Evolutionary conservation across 2,113 vertebrate genomes (phyloP).

Genomic region (Microcebus ravelobensis): DNA sequence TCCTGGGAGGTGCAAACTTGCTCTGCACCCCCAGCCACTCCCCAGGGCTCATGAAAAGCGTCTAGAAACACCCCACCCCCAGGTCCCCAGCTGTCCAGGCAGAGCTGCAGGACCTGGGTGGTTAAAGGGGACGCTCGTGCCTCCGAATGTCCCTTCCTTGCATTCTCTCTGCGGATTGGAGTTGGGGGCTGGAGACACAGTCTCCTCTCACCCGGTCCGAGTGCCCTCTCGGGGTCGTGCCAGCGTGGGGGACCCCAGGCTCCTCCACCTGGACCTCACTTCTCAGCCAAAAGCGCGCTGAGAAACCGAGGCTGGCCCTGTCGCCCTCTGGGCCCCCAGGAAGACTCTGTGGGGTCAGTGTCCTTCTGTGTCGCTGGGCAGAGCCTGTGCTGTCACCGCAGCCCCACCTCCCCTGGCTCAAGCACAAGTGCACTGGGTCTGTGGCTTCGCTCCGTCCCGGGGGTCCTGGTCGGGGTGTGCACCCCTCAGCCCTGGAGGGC

Average conservation of each 20-base stretch:
- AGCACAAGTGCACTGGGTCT: accelerated
- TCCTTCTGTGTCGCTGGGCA: accelerated
- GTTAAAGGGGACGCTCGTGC: accelerated
- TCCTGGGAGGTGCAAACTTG: accelerated
- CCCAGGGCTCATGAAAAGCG: too few species aligned
- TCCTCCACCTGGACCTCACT: accelerated
- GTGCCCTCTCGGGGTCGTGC: accelerated
- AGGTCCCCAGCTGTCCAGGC: too few species aligned
- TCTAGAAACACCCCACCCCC: too few species aligned
- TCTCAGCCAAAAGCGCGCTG: not conserved
- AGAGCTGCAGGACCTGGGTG: too few species aligned
- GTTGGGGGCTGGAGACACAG: accelerated
- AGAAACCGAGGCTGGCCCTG: not conserved
- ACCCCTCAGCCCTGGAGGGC: accelerated
- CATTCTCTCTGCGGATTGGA: not conserved
- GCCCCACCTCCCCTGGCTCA: not conserved
- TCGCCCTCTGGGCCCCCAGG: not conserved
- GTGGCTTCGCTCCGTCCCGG: not conserved
- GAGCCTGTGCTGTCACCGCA: accelerated
- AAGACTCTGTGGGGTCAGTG: accelerated
- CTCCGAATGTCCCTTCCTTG: not conserved
- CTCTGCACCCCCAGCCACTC: accelerated
- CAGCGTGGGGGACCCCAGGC: accelerated
- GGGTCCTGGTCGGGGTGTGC: accelerated
- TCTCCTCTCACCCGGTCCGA: not conserved